Base-by-base conservation (phyloP, 2,888 invertebrate species). In the Nipponacmea schrenckii region DNA sequence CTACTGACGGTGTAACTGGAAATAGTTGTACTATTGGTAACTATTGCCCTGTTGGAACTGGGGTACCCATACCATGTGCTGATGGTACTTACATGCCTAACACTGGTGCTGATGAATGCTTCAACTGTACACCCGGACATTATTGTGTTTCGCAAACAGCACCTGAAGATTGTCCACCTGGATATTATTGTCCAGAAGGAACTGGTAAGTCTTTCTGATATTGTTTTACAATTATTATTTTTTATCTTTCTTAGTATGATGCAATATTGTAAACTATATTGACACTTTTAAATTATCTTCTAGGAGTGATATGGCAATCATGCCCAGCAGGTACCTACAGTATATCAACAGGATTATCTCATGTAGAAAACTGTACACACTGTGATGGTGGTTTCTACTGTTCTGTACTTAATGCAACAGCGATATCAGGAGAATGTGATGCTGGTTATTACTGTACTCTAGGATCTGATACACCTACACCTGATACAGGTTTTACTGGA, bases 261-360 rank as follows among this genome's bases (percentile, higher is more conserved):
- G 31, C 5, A 5, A 31, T 31, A 31, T 31, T 3, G n/a, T n/a
- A 31, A 31, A 5, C 31, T 17, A 3, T 56, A 20, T 20, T 56
- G 56, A 56, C n/a, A 3, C 56, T 56, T 7, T 56, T 56, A 56
- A 17, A 56, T 56, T 3, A 20, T 24, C 5, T 39, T 64, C 86
- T 86, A 10, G 87, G 87, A 5, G 67, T 79, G 14, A 81, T 86
- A 8, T 85, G 83, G 81, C 76, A 85, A 75, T 78, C 82, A 5
- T 87, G 87, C 73, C 87, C 87, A 8, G 74, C 79, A 7, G 87
- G 87, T 2, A 87, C 86, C 0, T 87, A 78, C 71, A 86, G 86
- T 73, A 75, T 74, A 5, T 65, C 69, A 24, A 69, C 76, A 12
- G 83, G 85, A 7, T 74, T 87, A 27, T 82, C 80, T 66, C 75